Base-by-base conservation (phyloP, 2,113 vertebrate genomes). In the Oryzias woworae region DNA sequence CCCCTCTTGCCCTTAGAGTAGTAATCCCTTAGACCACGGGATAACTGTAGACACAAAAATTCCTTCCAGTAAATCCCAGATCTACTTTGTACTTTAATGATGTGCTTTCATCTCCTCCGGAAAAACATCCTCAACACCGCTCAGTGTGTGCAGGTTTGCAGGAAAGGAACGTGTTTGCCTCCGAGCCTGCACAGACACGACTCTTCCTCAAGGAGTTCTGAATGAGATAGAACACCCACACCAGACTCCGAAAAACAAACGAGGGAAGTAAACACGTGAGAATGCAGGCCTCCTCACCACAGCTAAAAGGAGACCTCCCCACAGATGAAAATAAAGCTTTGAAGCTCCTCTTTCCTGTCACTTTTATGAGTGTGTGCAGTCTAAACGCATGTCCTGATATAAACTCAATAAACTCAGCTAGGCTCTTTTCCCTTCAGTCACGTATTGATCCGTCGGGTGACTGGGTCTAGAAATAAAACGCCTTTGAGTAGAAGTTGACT, bases 71-170 rank as follows among this genome's bases (percentile, higher is more conserved):
- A 87, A 89, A 83, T 80, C 80, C 78, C 76, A 75, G 70, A 86
- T 74, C 85, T 73, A 73, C 83, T 87, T 87, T 82, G 83, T 87
- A 81, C 87, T 87, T 88, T 89, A 87, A 87, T 87, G 82, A 87
- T 77, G 76, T 83, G 76, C 85, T 87, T 86, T 87, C 83, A 89
- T 89, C 87, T 85, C 80, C 78, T 83, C 77, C 65, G 67, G 85
- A 86, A 86, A 87, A 84, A 86, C 74, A 74, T 72, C 77, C 82
- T 85, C 82, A 80, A 78, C 76, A 74, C 82, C 82, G 80, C 51
- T 83, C 65, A 57, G 60, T 75, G 64, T 62, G 71, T 53, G 75
- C 17, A 43, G 55, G 66, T 59, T 42, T 69, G 55, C 75, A 50
- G 64, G n/a, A 59, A 73, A 71, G 74, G 48, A 1, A 59, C 53